Evolutionary conservation across 2,888 invertebrate species (phyloP).

Genomic region (Macrophya annulata): DNA sequence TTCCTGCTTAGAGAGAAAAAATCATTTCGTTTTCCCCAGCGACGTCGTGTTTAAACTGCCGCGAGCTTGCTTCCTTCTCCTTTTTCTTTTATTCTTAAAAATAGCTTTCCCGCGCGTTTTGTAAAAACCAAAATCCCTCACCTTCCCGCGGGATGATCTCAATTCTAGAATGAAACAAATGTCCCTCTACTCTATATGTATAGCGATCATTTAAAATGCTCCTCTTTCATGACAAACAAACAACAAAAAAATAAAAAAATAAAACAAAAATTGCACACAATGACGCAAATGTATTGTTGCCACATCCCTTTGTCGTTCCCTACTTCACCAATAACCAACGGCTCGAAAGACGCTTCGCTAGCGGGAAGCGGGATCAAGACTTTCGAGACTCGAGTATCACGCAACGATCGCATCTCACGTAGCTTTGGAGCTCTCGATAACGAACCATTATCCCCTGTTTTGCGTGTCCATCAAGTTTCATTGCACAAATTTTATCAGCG

Average conservation of each 20-base stretch:
- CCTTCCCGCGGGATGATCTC: constrained; percentile 35
- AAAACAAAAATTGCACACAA: constrained; percentile 16
- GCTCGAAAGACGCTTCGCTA: constrained; percentile 18
- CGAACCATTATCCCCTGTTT: not conserved
- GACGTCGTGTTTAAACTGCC: constrained; percentile 12
- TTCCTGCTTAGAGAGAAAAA: constrained; percentile 24
- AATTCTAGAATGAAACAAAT: constrained; percentile 29
- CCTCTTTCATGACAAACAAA: not conserved
- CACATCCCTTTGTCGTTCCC: constrained; percentile 30
- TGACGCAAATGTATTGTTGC: constrained; percentile 38
- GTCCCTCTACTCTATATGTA: not conserved
- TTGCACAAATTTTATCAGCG: constrained; percentile 14
- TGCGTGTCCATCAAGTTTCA: not conserved
- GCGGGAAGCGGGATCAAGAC: constrained; percentile 37
- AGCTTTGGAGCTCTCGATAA: constrained; percentile 5
- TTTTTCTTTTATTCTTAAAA: not conserved
- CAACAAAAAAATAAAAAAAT: too few species aligned
- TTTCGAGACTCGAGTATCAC: constrained; percentile 15
- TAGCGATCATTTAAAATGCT: constrained; percentile 38
- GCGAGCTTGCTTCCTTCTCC: not conserved
- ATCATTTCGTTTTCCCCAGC: constrained; percentile 15
- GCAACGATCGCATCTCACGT: constrained; percentile 37
- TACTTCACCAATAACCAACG: constrained; percentile 28
- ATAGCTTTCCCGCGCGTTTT: constrained; percentile 35
- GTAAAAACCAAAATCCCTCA: constrained; percentile 28